Evolutionary conservation across 1,140 invertebrate genomes (phyloP).

Genomic region (Gryon sp.): DNA sequence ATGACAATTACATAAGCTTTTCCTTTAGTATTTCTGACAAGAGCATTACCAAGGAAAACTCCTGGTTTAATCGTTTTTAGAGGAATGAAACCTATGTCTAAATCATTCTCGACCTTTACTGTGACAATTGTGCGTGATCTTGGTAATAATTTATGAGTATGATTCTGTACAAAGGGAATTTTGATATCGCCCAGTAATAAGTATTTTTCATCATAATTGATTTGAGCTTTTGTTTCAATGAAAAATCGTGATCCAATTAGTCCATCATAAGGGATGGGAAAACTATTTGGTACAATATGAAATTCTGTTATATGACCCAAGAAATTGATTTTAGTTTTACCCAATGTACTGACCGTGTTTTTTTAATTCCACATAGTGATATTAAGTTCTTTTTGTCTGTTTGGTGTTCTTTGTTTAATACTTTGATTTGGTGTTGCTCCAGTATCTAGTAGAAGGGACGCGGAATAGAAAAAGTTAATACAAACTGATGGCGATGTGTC

Average conservation of each 20-base stretch:
- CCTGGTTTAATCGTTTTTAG: not conserved
- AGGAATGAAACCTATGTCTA: not conserved
- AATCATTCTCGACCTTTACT: not conserved
- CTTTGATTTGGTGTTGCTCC: slow-evolving; percentile 4
- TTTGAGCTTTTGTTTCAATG: not conserved
- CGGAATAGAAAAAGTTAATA: not conserved
- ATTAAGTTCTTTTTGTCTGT: not conserved
- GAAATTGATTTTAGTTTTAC: slow-evolving; percentile 12
- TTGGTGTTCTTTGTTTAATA: not conserved
- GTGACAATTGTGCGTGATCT: not conserved
- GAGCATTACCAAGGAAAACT: not conserved
- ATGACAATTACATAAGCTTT: not conserved
- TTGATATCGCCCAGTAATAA: no score
- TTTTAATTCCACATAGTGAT: not conserved
- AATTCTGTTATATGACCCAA: not conserved
- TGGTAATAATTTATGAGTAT: not conserved
- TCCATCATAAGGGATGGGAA: slow-evolving; percentile 5
- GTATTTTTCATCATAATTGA: not conserved
- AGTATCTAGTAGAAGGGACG: slow-evolving; percentile 7
- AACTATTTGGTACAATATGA: not conserved
- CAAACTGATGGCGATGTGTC: not conserved
- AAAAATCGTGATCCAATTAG: not conserved
- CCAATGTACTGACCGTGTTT: not conserved
- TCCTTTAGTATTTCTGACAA: not conserved
- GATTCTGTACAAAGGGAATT: not conserved